Percentiles rank a stretch among this genome's conserved stretches.
phyloP scores from a whole-genome alignment of 2,113 vertebrate species.

The Cnemophilus loriae region DNA sequence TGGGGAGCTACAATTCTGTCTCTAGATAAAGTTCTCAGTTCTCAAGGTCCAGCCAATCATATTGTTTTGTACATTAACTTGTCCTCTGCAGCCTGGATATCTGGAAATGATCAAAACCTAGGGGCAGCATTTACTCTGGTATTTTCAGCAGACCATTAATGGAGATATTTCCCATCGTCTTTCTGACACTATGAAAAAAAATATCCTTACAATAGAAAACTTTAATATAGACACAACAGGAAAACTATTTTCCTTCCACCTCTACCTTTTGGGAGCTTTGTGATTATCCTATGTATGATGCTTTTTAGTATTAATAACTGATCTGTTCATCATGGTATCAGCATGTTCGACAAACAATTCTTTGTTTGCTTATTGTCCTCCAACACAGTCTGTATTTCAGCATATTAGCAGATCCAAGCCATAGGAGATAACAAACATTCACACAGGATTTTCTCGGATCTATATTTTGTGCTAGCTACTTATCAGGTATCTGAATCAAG shows the following conservation, averaged over 20 bases:
- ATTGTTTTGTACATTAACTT: not conserved
- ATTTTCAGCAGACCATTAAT: not conserved
- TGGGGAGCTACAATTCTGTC: not conserved
- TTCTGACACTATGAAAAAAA: not conserved
- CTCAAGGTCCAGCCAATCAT: not conserved
- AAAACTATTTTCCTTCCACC: not conserved
- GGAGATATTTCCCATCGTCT: rapidly evolving
- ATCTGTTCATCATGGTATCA: not conserved
- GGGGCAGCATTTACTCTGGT: not conserved
- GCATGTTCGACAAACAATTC: not conserved
- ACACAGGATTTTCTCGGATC: not conserved
- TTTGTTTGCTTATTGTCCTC: not conserved
- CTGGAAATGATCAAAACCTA: not conserved
- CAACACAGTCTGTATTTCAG: not conserved
- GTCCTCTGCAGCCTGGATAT: not conserved
- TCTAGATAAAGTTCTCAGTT: not conserved
- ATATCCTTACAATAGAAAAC: not conserved
- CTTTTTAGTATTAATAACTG: not conserved
- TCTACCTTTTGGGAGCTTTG: not conserved
- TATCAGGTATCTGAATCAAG: not conserved
- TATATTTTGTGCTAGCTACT: not conserved
- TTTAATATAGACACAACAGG: not conserved
- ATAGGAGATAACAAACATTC: not conserved
- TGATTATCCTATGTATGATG: not conserved
- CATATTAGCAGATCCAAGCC: not conserved